phyloP scores from a whole-genome alignment of 2,113 vertebrate genomes.

The Apistogramma diplotaenia region DNA sequence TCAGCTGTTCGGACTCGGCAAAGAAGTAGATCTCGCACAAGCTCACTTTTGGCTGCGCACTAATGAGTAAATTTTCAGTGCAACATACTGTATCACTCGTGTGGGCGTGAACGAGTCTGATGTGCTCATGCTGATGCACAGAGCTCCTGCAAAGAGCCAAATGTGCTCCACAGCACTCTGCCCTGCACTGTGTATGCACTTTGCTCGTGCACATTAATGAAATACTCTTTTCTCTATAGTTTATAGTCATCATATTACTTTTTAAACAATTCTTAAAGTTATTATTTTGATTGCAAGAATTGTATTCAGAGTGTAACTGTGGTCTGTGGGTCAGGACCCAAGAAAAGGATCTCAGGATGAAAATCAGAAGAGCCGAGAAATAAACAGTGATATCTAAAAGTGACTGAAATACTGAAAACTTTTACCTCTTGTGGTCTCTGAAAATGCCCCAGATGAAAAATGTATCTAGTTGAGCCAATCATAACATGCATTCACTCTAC shows the following conservation, averaged over 20 bases:
- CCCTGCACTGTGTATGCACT: not conserved
- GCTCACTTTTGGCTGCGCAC: slow-evolving; percentile 28
- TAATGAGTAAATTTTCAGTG: slow-evolving; percentile 19
- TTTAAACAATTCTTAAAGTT: not conserved
- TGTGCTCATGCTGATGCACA: slow-evolving; percentile 34
- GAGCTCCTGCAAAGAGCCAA: slow-evolving; percentile 24
- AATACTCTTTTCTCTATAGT: not conserved
- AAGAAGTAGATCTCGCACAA: not conserved
- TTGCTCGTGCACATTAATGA: not conserved
- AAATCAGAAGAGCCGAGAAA: not conserved
- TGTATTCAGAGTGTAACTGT: not conserved
- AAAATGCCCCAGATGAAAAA: not conserved
- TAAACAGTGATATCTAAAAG: not conserved
- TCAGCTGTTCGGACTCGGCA: not conserved
- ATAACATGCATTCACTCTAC: not conserved
- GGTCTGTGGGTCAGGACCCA: not conserved
- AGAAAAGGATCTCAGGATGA: not conserved
- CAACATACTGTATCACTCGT: slow-evolving; percentile 1
- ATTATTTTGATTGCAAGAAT: not conserved
- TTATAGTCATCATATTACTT: not conserved
- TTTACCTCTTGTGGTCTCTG: not conserved
- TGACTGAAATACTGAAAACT: not conserved
- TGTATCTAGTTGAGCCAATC: not conserved
- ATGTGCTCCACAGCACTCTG: slow-evolving; percentile 33
- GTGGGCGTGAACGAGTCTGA: slow-evolving; percentile 48